A percentile compares a stretch with the other conserved stretches of the same genome.
These are phyloP conservation scores for Sigmodon hispidus DNA, from an alignment of 2,113 vertebrate species.

Conservation along the genomic window DNA sequence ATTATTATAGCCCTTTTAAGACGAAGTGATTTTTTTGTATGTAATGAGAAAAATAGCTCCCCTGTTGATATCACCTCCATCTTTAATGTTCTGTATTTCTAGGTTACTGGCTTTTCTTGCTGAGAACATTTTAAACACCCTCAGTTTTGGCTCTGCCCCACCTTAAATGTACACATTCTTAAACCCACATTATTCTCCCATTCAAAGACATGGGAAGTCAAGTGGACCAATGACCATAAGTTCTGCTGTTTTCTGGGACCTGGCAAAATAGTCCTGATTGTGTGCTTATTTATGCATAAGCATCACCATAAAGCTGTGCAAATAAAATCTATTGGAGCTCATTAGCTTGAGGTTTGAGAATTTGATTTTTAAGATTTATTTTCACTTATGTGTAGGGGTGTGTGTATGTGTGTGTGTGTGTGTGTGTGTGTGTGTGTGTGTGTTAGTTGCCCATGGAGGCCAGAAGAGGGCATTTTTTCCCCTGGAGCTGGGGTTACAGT, in stretches of 20 bases:
- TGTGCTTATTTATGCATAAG: not conserved
- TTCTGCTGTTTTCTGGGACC: not conserved
- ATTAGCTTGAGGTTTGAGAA: not conserved
- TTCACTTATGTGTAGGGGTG: not conserved
- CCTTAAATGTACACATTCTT: not conserved
- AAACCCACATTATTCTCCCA: not conserved
- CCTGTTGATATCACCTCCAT: not conserved
- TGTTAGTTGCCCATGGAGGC: not conserved
- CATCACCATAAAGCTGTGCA: not conserved
- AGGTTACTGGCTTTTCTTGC: not conserved
- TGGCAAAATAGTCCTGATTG: not conserved
- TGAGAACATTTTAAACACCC: not conserved
- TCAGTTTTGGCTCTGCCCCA: not conserved
- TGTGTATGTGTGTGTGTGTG: not conserved
- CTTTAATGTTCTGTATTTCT: not conserved
- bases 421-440: not conserved
- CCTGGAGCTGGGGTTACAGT: not conserved
- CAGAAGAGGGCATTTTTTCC: not conserved
- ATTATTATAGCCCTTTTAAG: constrained; percentile 5
- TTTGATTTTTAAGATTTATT: not conserved
- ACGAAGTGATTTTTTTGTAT: not conserved
- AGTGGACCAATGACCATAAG: not conserved
- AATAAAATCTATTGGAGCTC: too few species aligned
- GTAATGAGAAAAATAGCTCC: not conserved
- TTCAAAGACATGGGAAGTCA: not conserved